Percentiles rank a stretch among this genome's conserved stretches.
Evolutionary conservation across 2,888 invertebrate species (phyloP).

Genomic region (Ormyrus pomaceus): DNA sequence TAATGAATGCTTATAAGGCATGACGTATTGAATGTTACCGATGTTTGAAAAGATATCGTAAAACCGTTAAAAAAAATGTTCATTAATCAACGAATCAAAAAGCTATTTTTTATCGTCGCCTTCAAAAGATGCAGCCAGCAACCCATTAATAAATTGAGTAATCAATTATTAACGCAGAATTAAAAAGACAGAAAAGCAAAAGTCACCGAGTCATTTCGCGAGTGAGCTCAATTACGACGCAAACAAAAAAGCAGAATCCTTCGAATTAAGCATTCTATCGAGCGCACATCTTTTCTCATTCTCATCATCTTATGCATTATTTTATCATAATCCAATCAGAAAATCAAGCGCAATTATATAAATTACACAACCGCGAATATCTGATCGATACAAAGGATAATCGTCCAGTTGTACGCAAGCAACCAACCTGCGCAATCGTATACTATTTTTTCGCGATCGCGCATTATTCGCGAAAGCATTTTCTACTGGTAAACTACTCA

Average conservation of each 20-base stretch:
- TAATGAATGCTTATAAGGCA: too few species aligned
- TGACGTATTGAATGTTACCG: too few species aligned
- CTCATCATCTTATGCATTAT: background rate
- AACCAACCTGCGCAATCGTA: too few species aligned
- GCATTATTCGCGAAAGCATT: too few species aligned
- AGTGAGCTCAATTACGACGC: background rate
- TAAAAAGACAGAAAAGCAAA: constrained; percentile 20
- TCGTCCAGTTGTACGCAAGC: too few species aligned
- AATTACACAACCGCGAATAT: too few species aligned
- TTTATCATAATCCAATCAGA: background rate
- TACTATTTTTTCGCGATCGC: too few species aligned
- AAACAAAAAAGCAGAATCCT: background rate
- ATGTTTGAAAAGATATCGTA: too few species aligned
- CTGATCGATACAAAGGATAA: too few species aligned
- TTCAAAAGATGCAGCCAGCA: background rate
- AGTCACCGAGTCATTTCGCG: constrained; percentile 16
- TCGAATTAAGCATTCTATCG: background rate
- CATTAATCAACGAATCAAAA: constrained; percentile 7
- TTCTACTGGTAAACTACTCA: too few species aligned
- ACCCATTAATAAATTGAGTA: constrained; percentile 23
- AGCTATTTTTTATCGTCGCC: background rate
- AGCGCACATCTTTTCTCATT: constrained; percentile 3
- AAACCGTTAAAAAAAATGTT: background rate
- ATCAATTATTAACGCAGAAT: constrained; percentile 15
- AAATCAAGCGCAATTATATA: too few species aligned